Percentiles rank a stretch among this genome's conserved stretches.
phyloP scores from a whole-genome alignment of 2,113 vertebrate genomes.

The Cebidichthys violaceus region DNA sequence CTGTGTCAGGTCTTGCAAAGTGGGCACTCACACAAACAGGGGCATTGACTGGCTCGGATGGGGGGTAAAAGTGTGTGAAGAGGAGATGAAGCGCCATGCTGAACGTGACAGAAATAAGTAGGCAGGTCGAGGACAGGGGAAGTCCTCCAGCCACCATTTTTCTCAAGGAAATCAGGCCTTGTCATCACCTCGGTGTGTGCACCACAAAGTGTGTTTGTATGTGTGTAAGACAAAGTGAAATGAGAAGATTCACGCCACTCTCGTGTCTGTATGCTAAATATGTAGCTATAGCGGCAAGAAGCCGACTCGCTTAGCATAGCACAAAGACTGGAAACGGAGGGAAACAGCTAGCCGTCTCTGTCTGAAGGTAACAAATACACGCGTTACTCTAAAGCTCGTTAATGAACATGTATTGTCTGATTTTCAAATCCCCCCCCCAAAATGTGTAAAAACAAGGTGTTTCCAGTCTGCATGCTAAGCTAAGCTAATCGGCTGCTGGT shows the following conservation, averaged over 20 bases:
- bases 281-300: not conserved
- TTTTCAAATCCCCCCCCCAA: not conserved
- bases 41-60: conserved; percentile 72
- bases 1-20: conserved; percentile 79
- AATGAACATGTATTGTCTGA: not conserved
- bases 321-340: not conserved
- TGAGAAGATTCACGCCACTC: not conserved
- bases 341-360: not conserved
- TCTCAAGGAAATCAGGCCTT: conserved; percentile 53
- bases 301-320: not conserved
- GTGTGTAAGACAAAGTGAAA: not conserved
- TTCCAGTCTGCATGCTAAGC: not conserved
- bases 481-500: not conserved
- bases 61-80: conserved; percentile 21
- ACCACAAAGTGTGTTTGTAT: not conserved
- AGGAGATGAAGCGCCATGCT: conserved; percentile 61
- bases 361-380: not conserved
- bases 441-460: not conserved
- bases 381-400: not conserved
- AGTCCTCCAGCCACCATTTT: conserved; percentile 38
- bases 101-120: conserved; percentile 62
- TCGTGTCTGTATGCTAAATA: not conserved
- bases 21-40: conserved; percentile 82
- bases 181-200: conserved; percentile 35
- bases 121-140: conserved; percentile 61